These are phyloP conservation scores for Agriotes lineatus DNA, from an alignment of 2,888 invertebrate genomes.

Conservation along the genomic window DNA sequence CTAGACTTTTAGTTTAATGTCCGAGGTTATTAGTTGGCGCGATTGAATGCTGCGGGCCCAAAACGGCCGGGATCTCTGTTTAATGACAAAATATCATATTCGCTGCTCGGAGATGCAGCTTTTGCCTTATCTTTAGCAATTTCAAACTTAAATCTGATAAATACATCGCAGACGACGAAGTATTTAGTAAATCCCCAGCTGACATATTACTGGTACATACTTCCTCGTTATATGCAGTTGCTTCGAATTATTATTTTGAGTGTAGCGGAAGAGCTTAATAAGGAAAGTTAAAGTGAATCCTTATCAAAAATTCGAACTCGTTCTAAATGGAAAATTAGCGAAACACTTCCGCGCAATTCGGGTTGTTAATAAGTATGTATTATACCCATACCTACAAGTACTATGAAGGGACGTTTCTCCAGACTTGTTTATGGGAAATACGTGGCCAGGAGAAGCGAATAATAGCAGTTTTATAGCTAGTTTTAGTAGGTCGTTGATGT, in stretches of 20 bases:
- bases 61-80: slow-evolving; percentile 18
- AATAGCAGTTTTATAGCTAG: slow-evolving; percentile 59
- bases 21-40: not conserved
- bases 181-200: slow-evolving; percentile 53
- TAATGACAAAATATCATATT: slow-evolving; percentile 38
- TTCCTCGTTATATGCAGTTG: slow-evolving; percentile 51
- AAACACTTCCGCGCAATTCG: not conserved
- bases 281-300: slow-evolving; percentile 60
- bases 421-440: slow-evolving; percentile 46
- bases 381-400: slow-evolving; percentile 23
- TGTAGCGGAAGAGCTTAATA: slow-evolving; percentile 58
- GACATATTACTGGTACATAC: slow-evolving; percentile 52
- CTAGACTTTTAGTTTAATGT: not conserved
- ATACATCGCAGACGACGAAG: slow-evolving; percentile 50
- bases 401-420: slow-evolving; percentile 35
- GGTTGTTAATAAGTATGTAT: slow-evolving; percentile 21
- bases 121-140: slow-evolving; percentile 52
- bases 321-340: slow-evolving; percentile 7
- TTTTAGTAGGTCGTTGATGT: slow-evolving; percentile 58
- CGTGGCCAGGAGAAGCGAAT: slow-evolving; percentile 51
- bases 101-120: slow-evolving; percentile 33
- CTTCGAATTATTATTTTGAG: slow-evolving; percentile 51
- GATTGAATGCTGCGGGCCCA: slow-evolving; percentile 7
- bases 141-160: slow-evolving; percentile 56
- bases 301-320: slow-evolving; percentile 52